Evolutionary conservation across 2,797 vertebrate genomes (phyloP).

Genomic region (Rhinella marina): DNA sequence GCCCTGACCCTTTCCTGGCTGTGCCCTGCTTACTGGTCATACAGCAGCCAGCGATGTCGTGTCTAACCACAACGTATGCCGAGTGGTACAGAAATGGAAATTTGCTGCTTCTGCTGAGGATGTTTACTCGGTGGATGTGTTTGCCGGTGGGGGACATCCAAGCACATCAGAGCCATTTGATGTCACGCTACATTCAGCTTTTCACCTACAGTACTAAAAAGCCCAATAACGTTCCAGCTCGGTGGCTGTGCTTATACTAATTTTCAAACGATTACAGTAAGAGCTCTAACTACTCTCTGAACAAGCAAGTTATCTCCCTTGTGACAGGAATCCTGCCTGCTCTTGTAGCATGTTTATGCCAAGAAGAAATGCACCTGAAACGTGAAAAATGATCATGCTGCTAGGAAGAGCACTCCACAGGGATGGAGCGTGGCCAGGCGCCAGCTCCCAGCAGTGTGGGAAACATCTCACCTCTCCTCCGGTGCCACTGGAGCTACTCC

Average conservation of each 20-base stretch:
- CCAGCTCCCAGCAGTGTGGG: conserved; percentile 31
- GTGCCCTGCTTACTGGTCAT: not conserved
- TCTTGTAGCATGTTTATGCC: conserved; percentile 50
- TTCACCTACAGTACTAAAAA: conserved; percentile 39
- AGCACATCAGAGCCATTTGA: not conserved
- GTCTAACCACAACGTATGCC: not conserved
- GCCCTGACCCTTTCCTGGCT: not conserved
- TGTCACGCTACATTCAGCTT: conserved; percentile 21
- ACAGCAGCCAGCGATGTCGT: not conserved
- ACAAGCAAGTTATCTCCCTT: conserved; percentile 46
- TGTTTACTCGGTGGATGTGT: conserved; percentile 2
- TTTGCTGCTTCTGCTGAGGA: not conserved
- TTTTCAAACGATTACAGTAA: conserved; percentile 55
- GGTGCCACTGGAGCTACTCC: conserved; percentile 69
- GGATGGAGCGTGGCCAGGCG: conserved; percentile 32
- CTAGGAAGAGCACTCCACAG: conserved; percentile 28
- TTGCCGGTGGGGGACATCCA: not conserved
- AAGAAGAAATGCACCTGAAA: conserved; percentile 50
- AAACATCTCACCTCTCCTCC: conserved; percentile 72
- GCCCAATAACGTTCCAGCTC: conserved; percentile 38
- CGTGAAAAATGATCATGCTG: conserved; percentile 41
- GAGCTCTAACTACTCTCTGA: conserved; percentile 39
- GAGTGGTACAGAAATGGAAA: not conserved
- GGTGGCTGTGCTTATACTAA: conserved; percentile 17
- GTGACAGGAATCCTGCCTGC: conserved; percentile 39